Conservation (phyloP, 1,140 invertebrate species). For the Drosophila tsacasi region DNA sequence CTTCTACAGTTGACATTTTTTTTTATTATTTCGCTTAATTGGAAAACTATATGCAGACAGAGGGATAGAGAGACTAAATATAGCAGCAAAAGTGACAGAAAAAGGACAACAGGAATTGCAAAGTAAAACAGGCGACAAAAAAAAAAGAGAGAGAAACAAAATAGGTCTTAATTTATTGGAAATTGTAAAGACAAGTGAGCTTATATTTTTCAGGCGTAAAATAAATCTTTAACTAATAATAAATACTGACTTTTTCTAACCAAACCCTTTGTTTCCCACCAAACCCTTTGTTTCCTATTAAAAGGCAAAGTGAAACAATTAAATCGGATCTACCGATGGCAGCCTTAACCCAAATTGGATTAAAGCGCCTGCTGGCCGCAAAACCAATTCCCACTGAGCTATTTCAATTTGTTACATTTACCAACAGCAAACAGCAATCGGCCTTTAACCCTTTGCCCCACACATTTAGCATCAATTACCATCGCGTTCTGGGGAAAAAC, state of each 20-base stretch:
- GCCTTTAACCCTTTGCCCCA: conserved; percentile 2
- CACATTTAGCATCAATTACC: conserved; percentile 33
- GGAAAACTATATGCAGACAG: conserved; percentile 70
- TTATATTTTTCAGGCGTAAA: not conserved
- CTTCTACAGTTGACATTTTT: conserved; percentile 25
- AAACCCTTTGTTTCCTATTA: not conserved
- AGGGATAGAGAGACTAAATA: conserved; percentile 28
- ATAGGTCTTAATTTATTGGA: conserved; percentile 10
- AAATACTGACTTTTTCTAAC: not conserved
- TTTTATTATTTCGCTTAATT: conserved; percentile 62
- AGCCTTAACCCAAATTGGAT: conserved; percentile 55
- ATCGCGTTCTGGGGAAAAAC: conserved; percentile 30
- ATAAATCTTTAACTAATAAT: not conserved
- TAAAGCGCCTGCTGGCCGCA: conserved; percentile 28
- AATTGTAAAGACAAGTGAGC: not conserved
- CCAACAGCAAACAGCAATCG: conserved; percentile 31
- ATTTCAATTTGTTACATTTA: conserved; percentile 68
- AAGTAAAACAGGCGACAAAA: not conserved
- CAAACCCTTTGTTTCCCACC: not conserved
- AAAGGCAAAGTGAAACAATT: not conserved
- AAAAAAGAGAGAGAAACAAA: conserved; percentile 1
- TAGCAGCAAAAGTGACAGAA: conserved; percentile 21
- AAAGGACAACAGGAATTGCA: conserved; percentile 11
- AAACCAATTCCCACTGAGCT: conserved; percentile 45
- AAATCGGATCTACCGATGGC: conserved; percentile 2